Conservation (phyloP, 2,888 invertebrate species). For the Syritta pipiens region DNA sequence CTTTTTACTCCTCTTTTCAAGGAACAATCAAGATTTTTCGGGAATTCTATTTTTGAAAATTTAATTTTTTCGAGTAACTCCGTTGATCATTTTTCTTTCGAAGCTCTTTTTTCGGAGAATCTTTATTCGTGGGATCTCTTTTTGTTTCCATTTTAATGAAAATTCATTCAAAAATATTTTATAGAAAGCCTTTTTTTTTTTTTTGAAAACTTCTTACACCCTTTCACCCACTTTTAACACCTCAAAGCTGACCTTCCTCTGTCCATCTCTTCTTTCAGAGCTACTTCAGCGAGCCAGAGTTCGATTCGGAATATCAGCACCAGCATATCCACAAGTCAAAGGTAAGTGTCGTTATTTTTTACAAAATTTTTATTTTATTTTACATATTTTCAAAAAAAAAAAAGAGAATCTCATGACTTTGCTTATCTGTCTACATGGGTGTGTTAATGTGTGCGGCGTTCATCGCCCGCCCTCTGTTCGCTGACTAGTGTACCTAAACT, state of each 20-base stretch:
- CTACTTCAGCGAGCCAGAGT: conserved; percentile 96
- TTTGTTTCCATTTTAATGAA: too few relatives aligned
- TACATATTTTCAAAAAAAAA: conserved; percentile 22
- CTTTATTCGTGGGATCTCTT: too few relatives aligned
- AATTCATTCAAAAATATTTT: too few relatives aligned
- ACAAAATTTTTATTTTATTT: conserved; percentile 13
- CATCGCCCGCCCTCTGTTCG: conserved; percentile 13
- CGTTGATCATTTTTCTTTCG: too few relatives aligned
- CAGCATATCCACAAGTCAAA: conserved; percentile 96
- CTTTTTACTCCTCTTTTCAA: too few relatives aligned
- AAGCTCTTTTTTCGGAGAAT: too few relatives aligned
- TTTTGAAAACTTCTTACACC: neutral
- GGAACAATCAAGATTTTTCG: too few relatives aligned
- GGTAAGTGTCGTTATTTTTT: conserved; percentile 81
- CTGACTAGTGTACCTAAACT: conserved; percentile 64
- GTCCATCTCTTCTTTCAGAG: conserved; percentile 80
- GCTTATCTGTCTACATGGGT: conserved; percentile 3
- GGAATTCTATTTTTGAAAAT: too few relatives aligned
- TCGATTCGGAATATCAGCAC: conserved; percentile 95
- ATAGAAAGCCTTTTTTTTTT: neutral
- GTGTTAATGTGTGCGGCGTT: neutral
- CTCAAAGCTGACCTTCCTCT: too few relatives aligned
- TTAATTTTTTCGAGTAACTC: too few relatives aligned
- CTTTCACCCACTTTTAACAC: conserved; percentile 69
- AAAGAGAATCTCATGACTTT: conserved; percentile 23